These are phyloP conservation scores for Sitta carolinensis DNA, from an alignment of 2,797 vertebrate species.

Conservation along the genomic window DNA sequence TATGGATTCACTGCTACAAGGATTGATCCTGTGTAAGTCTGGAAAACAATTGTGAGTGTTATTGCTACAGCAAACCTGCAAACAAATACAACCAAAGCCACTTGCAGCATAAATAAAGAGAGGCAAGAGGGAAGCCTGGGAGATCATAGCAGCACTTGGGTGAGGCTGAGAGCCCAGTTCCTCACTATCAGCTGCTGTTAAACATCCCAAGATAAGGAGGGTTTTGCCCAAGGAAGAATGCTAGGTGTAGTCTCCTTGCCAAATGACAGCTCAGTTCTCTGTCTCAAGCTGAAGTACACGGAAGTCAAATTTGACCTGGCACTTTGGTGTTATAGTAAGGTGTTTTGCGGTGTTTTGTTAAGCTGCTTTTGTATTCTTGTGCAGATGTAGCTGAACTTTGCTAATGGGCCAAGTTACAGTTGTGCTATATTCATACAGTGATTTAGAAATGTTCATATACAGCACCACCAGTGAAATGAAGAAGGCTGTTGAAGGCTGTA, in stretches of 20 bases:
- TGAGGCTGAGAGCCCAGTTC: background rate
- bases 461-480: background rate
- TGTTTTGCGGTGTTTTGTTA: background rate
- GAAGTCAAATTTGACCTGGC: background rate
- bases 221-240: background rate
- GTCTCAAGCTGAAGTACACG: background rate
- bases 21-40: conserved; percentile 98
- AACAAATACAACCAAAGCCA: background rate
- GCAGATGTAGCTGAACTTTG: background rate
- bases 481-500: background rate
- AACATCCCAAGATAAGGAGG: background rate
- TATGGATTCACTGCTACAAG: conserved; percentile 96
- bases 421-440: background rate
- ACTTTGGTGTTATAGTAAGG: background rate
- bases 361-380: background rate
- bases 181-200: background rate
- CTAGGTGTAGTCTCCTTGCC: background rate
- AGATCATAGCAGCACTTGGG: background rate
- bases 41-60: background rate
- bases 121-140: background rate
- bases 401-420: background rate
- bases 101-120: background rate
- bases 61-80: background rate
- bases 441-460: background rate
- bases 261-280: background rate